Evolutionary conservation across 2,113 vertebrate species (phyloP).

Genomic region (Gasterosteus nipponicus): DNA sequence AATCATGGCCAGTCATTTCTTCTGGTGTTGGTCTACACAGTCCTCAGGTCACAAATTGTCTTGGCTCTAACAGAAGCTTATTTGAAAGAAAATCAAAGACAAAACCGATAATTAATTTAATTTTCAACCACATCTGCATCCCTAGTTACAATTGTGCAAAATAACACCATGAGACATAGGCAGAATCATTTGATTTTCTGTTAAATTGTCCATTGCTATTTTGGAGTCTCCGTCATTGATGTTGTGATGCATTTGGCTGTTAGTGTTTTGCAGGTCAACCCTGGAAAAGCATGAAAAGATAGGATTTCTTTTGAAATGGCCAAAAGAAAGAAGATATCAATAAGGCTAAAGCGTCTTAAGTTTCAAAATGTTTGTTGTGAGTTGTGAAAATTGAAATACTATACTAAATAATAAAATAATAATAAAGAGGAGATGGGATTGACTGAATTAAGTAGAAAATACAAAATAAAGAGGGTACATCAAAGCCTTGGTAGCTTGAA

Average conservation of each 20-base stretch:
- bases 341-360: slow-evolving; percentile 1
- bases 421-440: slow-evolving; percentile 10
- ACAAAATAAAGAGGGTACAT: slow-evolving; percentile 11
- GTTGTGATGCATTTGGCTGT: slow-evolving; percentile 58
- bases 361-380: slow-evolving; percentile 14
- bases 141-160: slow-evolving; percentile 46
- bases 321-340: background rate
- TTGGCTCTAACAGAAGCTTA: slow-evolving; percentile 54
- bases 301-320: slow-evolving; percentile 6
- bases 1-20: slow-evolving; percentile 55
- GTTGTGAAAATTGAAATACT: slow-evolving; percentile 3
- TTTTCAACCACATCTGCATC: slow-evolving; percentile 49
- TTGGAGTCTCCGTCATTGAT: slow-evolving; percentile 61
- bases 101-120: slow-evolving; percentile 57
- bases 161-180: slow-evolving; percentile 45
- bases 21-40: slow-evolving; percentile 26
- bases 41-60: slow-evolving; percentile 23
- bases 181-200: slow-evolving; percentile 43
- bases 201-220: slow-evolving; percentile 62
- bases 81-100: slow-evolving; percentile 62
- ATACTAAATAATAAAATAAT: too few relatives aligned
- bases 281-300: slow-evolving; percentile 5
- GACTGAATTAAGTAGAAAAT: slow-evolving; percentile 29
- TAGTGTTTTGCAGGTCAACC: slow-evolving; percentile 54
- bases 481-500: slow-evolving; percentile 4